A percentile compares a stretch with the other conserved stretches of the same genome.
These are phyloP conservation scores for Urocyon cinereoargenteus DNA, from an alignment of 2,797 vertebrate genomes.

Conservation along the genomic window DNA sequence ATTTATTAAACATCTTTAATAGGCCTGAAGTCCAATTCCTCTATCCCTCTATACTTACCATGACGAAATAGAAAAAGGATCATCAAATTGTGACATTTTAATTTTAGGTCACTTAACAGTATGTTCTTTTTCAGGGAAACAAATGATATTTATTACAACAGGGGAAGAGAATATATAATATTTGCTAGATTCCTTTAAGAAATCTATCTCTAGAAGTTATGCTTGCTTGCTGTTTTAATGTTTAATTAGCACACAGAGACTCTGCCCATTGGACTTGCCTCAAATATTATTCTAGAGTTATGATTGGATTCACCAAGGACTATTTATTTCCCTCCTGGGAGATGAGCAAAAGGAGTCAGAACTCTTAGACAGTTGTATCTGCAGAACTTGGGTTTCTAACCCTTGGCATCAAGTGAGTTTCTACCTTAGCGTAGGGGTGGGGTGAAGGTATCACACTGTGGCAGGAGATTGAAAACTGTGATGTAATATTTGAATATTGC, in stretches of 20 bases:
- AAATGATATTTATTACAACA: conserved; percentile 22
- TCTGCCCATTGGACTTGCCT: background rate
- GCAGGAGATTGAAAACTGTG: background rate
- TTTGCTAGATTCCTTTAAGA: conserved; percentile 41
- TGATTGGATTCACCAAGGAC: background rate
- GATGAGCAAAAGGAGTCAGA: background rate
- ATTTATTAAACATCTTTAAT: conserved; percentile 7
- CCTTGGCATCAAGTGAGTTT: background rate
- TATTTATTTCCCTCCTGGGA: background rate
- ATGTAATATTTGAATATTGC: background rate
- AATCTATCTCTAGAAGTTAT: background rate
- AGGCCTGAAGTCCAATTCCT: background rate
- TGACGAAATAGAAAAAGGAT: background rate
- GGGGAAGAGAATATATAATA: conserved; percentile 2
- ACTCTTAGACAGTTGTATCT: background rate
- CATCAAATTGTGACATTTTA: background rate
- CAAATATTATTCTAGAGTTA: background rate
- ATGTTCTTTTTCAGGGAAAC: conserved; percentile 23
- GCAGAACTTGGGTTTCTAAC: background rate
- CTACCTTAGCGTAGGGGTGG: background rate
- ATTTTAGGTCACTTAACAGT: conserved; percentile 23
- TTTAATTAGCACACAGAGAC: conserved; percentile 21
- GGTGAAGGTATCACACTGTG: background rate
- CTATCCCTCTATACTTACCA: background rate
- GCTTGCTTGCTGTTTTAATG: conserved; percentile 39